Base-by-base conservation (phyloP, 2,113 vertebrate genomes). In the Etheostoma spectabile region DNA sequence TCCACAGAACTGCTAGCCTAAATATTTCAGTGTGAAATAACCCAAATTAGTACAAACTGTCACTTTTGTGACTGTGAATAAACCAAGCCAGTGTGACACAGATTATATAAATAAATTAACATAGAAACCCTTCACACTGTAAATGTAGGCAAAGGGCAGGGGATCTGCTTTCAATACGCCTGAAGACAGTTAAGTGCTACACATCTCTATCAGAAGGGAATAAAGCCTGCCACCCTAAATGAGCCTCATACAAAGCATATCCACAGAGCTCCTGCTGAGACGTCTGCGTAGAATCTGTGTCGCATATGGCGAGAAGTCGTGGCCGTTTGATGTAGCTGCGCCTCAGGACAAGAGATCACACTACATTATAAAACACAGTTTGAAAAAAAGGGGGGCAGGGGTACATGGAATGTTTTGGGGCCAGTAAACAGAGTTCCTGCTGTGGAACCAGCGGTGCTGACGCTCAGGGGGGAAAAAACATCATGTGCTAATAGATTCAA, bases 321-420 rank as follows among this genome's bases (percentile, higher is more conserved):
- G 87, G 62, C 80, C 46, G 83, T 93, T 92, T 94, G 90, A 91
- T 91, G 89, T 91, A 49, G 82, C 48, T 65, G 85, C 38, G 86
- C 92, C 93, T 80, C 53, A 13, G 85, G 93, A 81, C 88, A 94
- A 69, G 82, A 84, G 87, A 92, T 94, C 86, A 88, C 93, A 92
- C 90, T 90, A 89, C 80, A 90, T 88, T 92, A 92, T 93, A 86
- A 89, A 91, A 86, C 80, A 56, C 69, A 74, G 88, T 94, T 90
- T 83, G 83, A 89, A 89, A 91, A 92, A 86, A 92, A 86, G 30
- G 35, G 72, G 61, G 65, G 84, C 60, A 2, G 61, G 56, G 55
- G 21, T 13, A 82, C 15, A 30, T 89, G 75, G 81, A 87, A 85
- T 76, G 85, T 81, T 92, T 84, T 63, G 60, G 56, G 66, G 60